Evolutionary conservation across 2,888 invertebrate genomes (phyloP).

Genomic region (Pollenia angustigena): DNA sequence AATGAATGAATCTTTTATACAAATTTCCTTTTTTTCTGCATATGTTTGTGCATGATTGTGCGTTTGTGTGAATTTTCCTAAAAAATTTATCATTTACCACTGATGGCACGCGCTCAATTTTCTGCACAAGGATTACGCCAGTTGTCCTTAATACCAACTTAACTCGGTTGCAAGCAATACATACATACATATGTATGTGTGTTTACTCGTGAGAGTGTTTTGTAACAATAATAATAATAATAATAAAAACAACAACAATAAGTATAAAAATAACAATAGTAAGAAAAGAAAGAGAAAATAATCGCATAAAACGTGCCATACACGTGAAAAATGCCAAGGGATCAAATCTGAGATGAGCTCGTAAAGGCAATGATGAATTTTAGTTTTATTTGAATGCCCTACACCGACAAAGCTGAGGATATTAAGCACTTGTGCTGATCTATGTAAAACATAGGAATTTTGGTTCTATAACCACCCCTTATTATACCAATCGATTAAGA

Average conservation of each 20-base stretch:
- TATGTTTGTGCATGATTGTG: not conserved
- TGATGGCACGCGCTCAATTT: conserved; percentile 74
- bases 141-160: conserved; percentile 41
- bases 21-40: not conserved
- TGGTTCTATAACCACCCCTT: too few relatives aligned
- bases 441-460: too few relatives aligned
- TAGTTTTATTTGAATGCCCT: conserved; percentile 23
- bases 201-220: conserved; percentile 15
- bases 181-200: not conserved
- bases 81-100: conserved; percentile 68
- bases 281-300: conserved; percentile 19
- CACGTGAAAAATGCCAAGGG: conserved; percentile 83
- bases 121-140: conserved; percentile 62
- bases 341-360: conserved; percentile 65
- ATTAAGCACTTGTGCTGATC: too few relatives aligned
- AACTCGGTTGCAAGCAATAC: not conserved
- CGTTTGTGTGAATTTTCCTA: conserved; percentile 51
- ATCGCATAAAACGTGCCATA: conserved; percentile 79
- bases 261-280: conserved; percentile 49
- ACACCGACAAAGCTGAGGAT: too few relatives aligned
- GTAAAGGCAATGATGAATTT: conserved; percentile 53
- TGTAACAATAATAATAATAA: conserved; percentile 6
- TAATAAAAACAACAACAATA: conserved; percentile 18
- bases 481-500: too few relatives aligned
- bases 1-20: conserved; percentile 43